Evolutionary conservation across 2,113 vertebrate genomes (phyloP).

Genomic region (Bolborhynchus lineola): DNA sequence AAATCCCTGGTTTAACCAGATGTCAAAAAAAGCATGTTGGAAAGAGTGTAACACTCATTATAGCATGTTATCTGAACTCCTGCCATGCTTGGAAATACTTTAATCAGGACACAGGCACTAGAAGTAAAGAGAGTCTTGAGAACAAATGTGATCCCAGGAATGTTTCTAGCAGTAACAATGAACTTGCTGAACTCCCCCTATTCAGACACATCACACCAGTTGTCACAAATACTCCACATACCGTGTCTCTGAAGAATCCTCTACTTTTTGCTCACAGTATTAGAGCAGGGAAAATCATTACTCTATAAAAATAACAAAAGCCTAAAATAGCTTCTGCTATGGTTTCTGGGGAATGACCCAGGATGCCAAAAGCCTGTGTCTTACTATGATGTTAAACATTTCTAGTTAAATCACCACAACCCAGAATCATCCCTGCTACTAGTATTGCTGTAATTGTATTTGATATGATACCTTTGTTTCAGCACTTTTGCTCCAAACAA

Average conservation of each 20-base stretch:
- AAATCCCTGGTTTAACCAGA: background rate
- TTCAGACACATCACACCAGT: background rate
- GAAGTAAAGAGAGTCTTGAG: background rate
- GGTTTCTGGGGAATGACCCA: background rate
- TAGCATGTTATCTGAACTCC: background rate
- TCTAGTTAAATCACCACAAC: background rate
- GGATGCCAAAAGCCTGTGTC: fast-evolving
- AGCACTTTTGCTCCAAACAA: background rate
- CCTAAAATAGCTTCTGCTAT: background rate
- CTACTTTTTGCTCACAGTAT: background rate
- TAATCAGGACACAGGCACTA: fast-evolving
- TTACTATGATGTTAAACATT: background rate
- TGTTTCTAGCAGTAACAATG: background rate
- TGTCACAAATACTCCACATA: background rate
- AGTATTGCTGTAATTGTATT: background rate
- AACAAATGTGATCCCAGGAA: fast-evolving
- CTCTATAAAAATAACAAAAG: background rate
- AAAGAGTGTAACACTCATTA: background rate
- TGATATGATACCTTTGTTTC: background rate
- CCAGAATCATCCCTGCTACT: background rate
- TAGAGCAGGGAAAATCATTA: background rate
- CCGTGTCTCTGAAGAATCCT: background rate
- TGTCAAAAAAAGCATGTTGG: background rate
- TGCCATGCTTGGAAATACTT: background rate
- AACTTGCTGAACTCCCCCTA: background rate